Evolutionary conservation across 2,888 invertebrate genomes (phyloP).

Genomic region (Caradrina clavipalpis): DNA sequence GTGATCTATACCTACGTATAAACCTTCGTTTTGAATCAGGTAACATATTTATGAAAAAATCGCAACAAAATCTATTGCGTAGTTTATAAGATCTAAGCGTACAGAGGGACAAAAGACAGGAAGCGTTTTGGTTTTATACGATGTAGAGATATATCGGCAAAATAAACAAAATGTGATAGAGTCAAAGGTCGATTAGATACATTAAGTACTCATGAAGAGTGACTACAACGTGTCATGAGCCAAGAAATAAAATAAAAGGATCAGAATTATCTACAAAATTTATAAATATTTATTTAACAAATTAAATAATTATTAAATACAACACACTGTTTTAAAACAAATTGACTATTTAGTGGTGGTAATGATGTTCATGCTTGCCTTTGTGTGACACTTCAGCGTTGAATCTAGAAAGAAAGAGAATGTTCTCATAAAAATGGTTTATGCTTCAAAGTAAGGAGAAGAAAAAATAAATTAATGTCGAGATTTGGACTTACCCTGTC

Average conservation of each 20-base stretch:
- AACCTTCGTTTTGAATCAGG: no score
- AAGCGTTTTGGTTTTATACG: no score
- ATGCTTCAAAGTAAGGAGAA: neutral
- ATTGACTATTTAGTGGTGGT: constrained; percentile 59
- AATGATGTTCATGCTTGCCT: constrained; percentile 75
- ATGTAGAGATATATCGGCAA: neutral
- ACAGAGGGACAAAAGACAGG: no score
- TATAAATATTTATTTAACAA: constrained; percentile 57
- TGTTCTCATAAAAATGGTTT: neutral
- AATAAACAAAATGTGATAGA: neutral
- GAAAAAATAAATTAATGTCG: neutral
- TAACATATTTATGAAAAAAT: no score
- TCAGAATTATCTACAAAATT: neutral
- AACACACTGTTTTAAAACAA: constrained; percentile 21
- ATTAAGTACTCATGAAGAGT: neutral
- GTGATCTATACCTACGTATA: no score
- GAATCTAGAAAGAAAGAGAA: constrained; percentile 75
- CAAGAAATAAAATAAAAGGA: no score
- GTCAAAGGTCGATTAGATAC: neutral
- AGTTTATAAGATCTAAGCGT: no score
- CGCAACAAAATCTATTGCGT: no score
- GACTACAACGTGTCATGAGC: no score
- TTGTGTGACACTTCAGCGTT: constrained; percentile 88
- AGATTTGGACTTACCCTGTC: constrained; percentile 76
- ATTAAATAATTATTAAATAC: constrained; percentile 51